Evolutionary conservation across 1,140 invertebrate genomes (phyloP).

Genomic region (Bombus pyrosoma): DNA sequence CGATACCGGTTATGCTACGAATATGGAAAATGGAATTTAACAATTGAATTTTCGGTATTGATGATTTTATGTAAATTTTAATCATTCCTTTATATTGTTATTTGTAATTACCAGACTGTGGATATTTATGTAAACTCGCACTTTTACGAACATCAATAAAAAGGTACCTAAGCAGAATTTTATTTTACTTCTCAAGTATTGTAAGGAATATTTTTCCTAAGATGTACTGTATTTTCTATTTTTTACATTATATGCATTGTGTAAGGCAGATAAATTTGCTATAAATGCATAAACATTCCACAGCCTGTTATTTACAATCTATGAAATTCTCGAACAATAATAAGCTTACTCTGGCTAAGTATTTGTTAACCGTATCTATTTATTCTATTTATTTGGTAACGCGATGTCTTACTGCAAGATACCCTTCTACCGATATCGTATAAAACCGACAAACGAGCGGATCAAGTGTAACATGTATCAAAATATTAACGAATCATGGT

Average conservation of each 20-base stretch:
- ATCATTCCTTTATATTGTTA: too few relatives aligned
- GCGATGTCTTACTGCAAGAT: background rate
- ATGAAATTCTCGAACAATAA: background rate
- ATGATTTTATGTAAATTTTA: too few relatives aligned
- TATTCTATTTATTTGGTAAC: background rate
- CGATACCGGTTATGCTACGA: background rate
- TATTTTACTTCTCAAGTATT: background rate
- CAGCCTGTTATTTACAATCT: too few relatives aligned
- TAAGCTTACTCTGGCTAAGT: background rate
- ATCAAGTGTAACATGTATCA: background rate
- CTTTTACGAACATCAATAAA: background rate
- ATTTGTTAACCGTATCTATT: background rate
- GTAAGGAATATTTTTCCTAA: background rate
- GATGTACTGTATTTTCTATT: too few relatives aligned
- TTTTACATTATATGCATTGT: too few relatives aligned
- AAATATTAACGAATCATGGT: slow-evolving; percentile 21
- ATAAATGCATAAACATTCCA: background rate
- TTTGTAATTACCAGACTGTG: too few relatives aligned
- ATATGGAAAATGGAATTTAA: background rate
- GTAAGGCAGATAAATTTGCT: background rate
- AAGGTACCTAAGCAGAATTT: background rate
- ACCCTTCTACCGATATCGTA: background rate
- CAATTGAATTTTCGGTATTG: background rate
- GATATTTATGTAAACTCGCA: background rate
- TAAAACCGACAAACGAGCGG: too few relatives aligned